phyloP scores from a whole-genome alignment of 2,797 vertebrate genomes.

The Rhincodon typus region DNA sequence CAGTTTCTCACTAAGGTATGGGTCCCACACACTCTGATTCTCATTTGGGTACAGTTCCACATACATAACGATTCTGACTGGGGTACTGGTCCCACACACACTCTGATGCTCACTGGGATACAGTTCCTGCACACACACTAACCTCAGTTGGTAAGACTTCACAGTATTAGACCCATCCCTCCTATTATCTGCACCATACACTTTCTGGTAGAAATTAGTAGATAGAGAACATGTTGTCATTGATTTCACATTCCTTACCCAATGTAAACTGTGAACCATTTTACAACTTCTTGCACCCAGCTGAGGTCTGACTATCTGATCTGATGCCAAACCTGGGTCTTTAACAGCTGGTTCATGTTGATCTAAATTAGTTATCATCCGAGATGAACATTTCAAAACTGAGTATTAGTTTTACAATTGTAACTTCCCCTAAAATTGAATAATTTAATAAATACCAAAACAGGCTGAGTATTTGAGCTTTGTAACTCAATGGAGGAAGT shows the following conservation, averaged over 20 bases:
- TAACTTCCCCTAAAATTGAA: not conserved
- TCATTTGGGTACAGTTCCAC: not conserved
- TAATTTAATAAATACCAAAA: too few relatives aligned
- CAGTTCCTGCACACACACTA: not conserved
- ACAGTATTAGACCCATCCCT: not conserved
- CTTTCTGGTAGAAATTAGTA: too few relatives aligned
- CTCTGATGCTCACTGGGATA: not conserved
- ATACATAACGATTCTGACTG: not conserved
- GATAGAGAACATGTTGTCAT: not conserved
- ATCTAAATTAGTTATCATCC: not conserved
- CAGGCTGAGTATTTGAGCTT: not conserved
- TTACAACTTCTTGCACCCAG: too few relatives aligned
- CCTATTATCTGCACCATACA: not conserved
- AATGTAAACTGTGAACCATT: not conserved
- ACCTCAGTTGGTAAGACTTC: too few relatives aligned
- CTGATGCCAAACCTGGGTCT: too few relatives aligned
- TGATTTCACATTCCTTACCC: not conserved
- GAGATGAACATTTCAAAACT: not conserved
- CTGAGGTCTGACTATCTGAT: too few relatives aligned
- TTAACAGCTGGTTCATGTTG: too few relatives aligned
- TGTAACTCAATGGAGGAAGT: not conserved
- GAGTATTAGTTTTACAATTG: not conserved
- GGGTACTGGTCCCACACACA: not conserved
- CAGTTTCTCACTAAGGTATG: not conserved
- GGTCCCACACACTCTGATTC: not conserved